A percentile compares a stretch with the other conserved stretches of the same genome.
Conservation (phyloP, 2,113 vertebrate genomes). For the Xenopus borealis region DNA sequence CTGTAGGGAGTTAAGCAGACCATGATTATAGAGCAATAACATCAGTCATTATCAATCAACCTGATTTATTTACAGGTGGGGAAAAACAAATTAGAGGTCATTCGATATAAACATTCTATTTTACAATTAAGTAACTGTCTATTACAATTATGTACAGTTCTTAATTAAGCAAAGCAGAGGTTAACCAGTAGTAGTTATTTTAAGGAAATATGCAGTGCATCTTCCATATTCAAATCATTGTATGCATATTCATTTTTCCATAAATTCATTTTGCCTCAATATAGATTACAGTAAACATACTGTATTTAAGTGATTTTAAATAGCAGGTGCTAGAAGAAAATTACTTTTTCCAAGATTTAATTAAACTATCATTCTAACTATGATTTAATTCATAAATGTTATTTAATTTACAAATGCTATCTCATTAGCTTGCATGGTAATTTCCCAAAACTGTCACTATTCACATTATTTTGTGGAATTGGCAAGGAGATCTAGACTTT, state of each 20-base stretch:
- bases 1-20: too few relatives aligned
- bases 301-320: conserved; percentile 34
- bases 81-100: too few relatives aligned
- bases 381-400: conserved; percentile 34
- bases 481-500: conserved; percentile 13
- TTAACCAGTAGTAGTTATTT: too few relatives aligned
- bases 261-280: conserved; percentile 18
- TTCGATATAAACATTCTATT: too few relatives aligned
- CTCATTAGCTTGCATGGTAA: conserved; percentile 18
- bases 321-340: conserved; percentile 31
- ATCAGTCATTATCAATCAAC: too few relatives aligned
- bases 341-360: conserved; percentile 30
- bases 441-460: conserved; percentile 24
- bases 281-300: conserved; percentile 35
- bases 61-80: too few relatives aligned
- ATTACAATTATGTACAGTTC: too few relatives aligned
- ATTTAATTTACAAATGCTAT: conserved; percentile 36
- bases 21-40: too few relatives aligned
- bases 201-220: too few relatives aligned
- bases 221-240: conserved; percentile 16
- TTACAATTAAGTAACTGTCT: too few relatives aligned
- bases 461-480: conserved; percentile 15
- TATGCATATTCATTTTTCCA: conserved; percentile 9
- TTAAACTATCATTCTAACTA: conserved; percentile 32
- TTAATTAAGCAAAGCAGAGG: too few relatives aligned